phyloP scores from a whole-genome alignment of 2,888 invertebrate species.

The Anoplius nigerrimus region DNA sequence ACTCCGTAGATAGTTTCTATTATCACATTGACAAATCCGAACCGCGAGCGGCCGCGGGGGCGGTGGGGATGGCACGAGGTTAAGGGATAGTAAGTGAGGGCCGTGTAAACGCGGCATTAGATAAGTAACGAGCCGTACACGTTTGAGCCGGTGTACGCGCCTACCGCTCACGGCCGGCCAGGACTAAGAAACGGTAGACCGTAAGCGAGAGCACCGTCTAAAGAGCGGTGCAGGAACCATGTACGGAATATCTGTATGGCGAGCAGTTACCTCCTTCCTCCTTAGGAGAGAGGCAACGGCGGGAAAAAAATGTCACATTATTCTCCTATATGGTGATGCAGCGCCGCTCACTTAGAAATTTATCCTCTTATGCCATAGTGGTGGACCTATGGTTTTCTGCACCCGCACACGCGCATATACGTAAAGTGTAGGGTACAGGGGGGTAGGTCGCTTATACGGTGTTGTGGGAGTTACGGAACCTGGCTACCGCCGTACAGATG shows the following conservation, averaged over 20 bases:
- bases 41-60: slow-evolving; percentile 10
- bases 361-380: slow-evolving; percentile 52
- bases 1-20: slow-evolving; percentile 49
- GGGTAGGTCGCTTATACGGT: slow-evolving; percentile 51
- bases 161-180: not conserved
- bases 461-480: slow-evolving; percentile 57
- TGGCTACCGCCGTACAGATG: slow-evolving; percentile 37
- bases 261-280: slow-evolving; percentile 54
- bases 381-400: not conserved
- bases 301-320: slow-evolving; percentile 69
- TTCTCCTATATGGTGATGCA: slow-evolving; percentile 72
- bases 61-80: slow-evolving; percentile 4
- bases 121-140: slow-evolving; percentile 48
- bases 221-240: slow-evolving; percentile 54
- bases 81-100: slow-evolving; percentile 15
- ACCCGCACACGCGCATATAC: not conserved
- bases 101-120: slow-evolving; percentile 55
- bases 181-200: not conserved
- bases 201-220: slow-evolving; percentile 14
- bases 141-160: not conserved
- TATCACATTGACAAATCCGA: slow-evolving; percentile 58
- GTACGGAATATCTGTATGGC: slow-evolving; percentile 64
- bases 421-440: not conserved
- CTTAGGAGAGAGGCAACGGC: slow-evolving; percentile 47
- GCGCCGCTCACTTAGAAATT: slow-evolving; percentile 67